Base-by-base conservation (phyloP, 2,797 vertebrate genomes). In the Phrynocephalus forsythii region DNA sequence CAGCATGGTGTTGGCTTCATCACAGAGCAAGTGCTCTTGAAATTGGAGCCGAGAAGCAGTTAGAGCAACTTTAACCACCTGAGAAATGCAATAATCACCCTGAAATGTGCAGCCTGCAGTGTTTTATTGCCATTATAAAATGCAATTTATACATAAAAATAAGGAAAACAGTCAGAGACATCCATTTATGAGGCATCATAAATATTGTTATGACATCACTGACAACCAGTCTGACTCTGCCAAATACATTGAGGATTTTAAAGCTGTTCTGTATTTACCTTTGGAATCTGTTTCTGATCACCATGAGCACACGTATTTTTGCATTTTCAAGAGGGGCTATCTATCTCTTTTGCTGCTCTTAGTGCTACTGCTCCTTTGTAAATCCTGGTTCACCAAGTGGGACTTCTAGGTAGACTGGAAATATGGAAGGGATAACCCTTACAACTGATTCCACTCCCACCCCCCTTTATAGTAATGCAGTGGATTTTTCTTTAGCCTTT, bases 101-200 rank as follows among this genome's bases (percentile, higher is more conserved):
- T 93, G 90, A 96, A 96, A 95, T 95, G 89, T 87, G 91, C 92
- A 92, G 92, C 93, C 93, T 92, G 92, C 92, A 92, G 93, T 94
- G 91, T 95, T 96, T 96, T 95, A 95, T 93, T 94, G 87, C 92
- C 91, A 93, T 95, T 96, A 96, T 94, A 94, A 95, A 96, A 92
- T 90, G 90, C 93, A 94, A 94, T 91, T 94, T 89, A 94, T 92
- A 95, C 92, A 94, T 95, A 95, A 96, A 94, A 95, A 94, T 94
- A 95, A 96, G 92, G 92, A 93, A 95, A 96, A 93, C 86, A 92
- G 94, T 95, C 92, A 93, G 92, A 94, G 93, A 92, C 92, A 93
- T 93, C 91, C 82, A 95, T 93, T 95, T 96, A 96, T 95, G 94
- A 94, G 95, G 91, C 91, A 95, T 92, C 96, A 95, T 95, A 95